Percentiles rank a stretch among this genome's conserved stretches.
phyloP scores from a whole-genome alignment of 2,888 invertebrate species.

The Epinotia brunnichana region DNA sequence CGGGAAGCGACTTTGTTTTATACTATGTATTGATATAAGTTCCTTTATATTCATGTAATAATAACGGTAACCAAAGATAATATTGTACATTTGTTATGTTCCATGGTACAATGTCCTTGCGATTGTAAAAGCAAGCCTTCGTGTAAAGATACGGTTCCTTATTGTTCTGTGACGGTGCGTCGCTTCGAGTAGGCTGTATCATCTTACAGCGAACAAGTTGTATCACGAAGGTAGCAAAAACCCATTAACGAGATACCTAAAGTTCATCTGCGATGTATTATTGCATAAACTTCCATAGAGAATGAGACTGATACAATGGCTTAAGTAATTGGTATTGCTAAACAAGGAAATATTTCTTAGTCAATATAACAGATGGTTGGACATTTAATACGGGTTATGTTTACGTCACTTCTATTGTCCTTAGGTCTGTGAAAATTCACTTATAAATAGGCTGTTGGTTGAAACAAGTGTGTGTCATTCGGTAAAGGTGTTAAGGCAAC shows the following conservation, averaged over 20 bases:
- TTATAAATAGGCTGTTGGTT: constrained; percentile 25
- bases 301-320: constrained; percentile 16
- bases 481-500: constrained; percentile 13
- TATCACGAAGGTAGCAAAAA: not conserved
- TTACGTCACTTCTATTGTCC: constrained; percentile 41
- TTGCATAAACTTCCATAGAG: constrained; percentile 5
- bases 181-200: not conserved
- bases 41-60: too few relatives aligned
- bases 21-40: too few relatives aligned
- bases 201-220: not conserved
- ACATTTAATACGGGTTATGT: constrained; percentile 15
- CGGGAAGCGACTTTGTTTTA: too few relatives aligned
- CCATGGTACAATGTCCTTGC: too few relatives aligned
- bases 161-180: not conserved
- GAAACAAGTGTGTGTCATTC: constrained; percentile 29
- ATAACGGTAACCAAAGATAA: too few relatives aligned
- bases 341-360: constrained; percentile 28
- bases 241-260: not conserved
- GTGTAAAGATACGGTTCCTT: too few relatives aligned
- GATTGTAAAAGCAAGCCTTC: too few relatives aligned
- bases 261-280: constrained; percentile 4
- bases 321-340: constrained; percentile 9
- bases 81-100: too few relatives aligned
- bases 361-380: not conserved
- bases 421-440: constrained; percentile 16